A percentile compares a stretch with the other conserved stretches of the same genome.
Conservation (phyloP, 2,113 vertebrate species). For the Solea senegalensis region DNA sequence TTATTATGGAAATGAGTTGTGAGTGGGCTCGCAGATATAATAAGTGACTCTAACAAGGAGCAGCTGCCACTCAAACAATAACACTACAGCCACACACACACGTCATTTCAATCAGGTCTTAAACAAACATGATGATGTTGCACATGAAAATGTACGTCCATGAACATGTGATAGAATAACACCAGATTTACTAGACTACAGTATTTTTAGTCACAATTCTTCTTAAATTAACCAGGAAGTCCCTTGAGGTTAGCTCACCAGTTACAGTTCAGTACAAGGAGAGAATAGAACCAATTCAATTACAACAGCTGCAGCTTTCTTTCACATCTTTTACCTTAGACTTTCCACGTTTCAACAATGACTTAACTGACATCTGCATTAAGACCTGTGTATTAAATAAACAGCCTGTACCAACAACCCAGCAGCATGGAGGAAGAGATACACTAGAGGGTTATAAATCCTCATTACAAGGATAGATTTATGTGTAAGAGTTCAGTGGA, state of each 20-base stretch:
- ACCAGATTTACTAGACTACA: background rate
- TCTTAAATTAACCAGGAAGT: too few species aligned
- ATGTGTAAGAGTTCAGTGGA: background rate
- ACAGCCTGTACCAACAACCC: background rate
- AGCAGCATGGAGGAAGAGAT: background rate
- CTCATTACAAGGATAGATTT: background rate
- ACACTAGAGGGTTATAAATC: background rate
- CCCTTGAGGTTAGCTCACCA: too few species aligned
- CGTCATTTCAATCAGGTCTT: constrained; percentile 14
- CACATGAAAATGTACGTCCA: background rate
- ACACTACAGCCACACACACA: constrained; percentile 2
- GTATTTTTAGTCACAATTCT: too few species aligned
- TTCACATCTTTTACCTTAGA: background rate
- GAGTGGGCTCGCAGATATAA: constrained; percentile 55
- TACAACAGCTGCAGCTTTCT: too few species aligned
- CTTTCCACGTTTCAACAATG: background rate
- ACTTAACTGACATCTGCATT: background rate
- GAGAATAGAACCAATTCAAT: too few species aligned
- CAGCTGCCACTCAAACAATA: constrained; percentile 58
- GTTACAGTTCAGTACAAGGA: too few species aligned
- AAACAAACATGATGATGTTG: background rate
- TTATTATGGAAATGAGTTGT: constrained; percentile 64
- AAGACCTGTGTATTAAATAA: too few species aligned
- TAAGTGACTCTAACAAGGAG: constrained; percentile 60
- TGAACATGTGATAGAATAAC: too few species aligned